A percentile compares a stretch with the other conserved stretches of the same genome.
Conservation (phyloP, 2,797 vertebrate genomes). For the Tragelaphus oryx region DNA sequence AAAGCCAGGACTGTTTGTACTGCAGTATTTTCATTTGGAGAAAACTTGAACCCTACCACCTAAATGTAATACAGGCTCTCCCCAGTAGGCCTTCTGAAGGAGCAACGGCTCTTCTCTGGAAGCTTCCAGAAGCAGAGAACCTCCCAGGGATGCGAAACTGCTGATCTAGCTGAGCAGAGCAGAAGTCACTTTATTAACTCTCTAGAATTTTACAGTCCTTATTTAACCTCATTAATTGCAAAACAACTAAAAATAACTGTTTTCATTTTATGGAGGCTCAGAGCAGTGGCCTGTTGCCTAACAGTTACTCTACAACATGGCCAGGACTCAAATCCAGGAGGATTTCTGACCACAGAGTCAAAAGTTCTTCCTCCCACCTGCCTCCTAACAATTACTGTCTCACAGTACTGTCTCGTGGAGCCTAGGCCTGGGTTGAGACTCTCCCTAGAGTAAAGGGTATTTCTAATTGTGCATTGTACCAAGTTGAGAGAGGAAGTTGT, state of each 20-base stretch:
- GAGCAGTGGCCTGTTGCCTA: neutral
- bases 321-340: neutral
- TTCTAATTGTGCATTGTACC: slow-evolving; percentile 3
- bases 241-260: neutral
- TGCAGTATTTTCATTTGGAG: neutral
- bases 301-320: neutral
- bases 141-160: neutral
- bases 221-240: slow-evolving; percentile 31
- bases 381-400: neutral
- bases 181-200: neutral
- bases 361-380: neutral
- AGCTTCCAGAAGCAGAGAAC: neutral
- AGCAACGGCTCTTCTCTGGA: neutral
- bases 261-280: neutral
- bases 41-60: neutral
- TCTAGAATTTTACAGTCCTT: neutral
- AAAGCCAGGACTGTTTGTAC: neutral
- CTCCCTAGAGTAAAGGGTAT: neutral
- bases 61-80: neutral
- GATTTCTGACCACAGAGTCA: neutral
- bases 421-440: neutral
- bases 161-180: neutral
- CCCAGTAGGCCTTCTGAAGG: neutral
- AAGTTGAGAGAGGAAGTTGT: neutral
- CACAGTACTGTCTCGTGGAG: neutral